phyloP scores from a whole-genome alignment of 2,797 vertebrate species.

The Scleropages formosus region DNA sequence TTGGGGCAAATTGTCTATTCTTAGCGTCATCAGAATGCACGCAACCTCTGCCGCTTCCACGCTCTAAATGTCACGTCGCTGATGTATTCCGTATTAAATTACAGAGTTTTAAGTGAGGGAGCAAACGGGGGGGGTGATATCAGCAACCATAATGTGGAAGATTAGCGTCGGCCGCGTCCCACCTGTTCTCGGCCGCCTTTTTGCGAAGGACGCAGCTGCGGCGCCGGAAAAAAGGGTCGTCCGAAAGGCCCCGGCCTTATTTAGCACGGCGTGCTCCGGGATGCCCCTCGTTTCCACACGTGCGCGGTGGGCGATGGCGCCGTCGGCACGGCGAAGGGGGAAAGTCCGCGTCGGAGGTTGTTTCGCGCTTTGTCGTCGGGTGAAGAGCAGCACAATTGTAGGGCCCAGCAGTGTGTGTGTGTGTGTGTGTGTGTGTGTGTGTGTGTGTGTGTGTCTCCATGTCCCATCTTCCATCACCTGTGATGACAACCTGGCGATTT shows the following conservation, averaged over 20 bases:
- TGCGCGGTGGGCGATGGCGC: no score
- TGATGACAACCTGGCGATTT: no score
- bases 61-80: constrained; percentile 76
- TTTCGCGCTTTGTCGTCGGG: no score
- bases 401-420: no score
- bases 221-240: constrained; percentile 69
- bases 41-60: constrained; percentile 70
- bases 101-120: constrained; percentile 71
- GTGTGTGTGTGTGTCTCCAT: no score
- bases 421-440: no score
- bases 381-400: no score
- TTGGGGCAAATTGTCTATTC: constrained; percentile 69
- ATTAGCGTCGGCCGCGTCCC: constrained; percentile 70
- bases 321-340: no score
- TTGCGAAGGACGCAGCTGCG: constrained; percentile 75
- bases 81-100: constrained; percentile 77
- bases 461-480: no score
- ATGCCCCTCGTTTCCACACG: no score
- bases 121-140: constrained; percentile 68
- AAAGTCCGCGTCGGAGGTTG: no score
- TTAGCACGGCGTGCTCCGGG: constrained; percentile 31
- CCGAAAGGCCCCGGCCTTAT: constrained; percentile 61
- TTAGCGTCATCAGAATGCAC: constrained; percentile 71
- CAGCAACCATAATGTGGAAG: constrained; percentile 77
- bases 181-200: constrained; percentile 51